phyloP scores from a whole-genome alignment of 2,113 vertebrate species.

The Columba janthina region DNA sequence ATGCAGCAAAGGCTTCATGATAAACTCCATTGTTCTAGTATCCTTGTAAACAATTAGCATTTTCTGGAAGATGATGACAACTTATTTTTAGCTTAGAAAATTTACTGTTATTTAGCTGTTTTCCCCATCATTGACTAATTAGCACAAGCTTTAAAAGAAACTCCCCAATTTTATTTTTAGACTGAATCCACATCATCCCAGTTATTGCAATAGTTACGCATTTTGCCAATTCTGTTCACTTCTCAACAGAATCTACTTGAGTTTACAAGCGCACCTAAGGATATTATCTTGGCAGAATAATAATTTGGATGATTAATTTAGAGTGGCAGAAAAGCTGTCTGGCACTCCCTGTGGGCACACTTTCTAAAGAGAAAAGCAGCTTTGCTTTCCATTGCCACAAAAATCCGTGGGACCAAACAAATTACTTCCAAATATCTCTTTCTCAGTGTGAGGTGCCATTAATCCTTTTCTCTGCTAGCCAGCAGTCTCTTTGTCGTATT shows the following conservation, averaged over 20 bases:
- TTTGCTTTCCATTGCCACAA: constrained; percentile 22
- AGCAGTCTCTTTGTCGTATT: constrained; percentile 5
- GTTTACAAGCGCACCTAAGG: constrained; percentile 32
- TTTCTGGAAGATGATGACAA: background rate
- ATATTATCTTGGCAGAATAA: constrained; percentile 30
- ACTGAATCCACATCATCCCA: background rate
- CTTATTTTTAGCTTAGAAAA: background rate
- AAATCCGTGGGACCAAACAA: constrained; percentile 45
- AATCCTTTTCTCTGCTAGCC: constrained; percentile 31
- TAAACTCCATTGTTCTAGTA: background rate
- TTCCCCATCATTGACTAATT: background rate
- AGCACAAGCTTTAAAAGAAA: background rate
- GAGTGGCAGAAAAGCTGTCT: constrained; percentile 28
- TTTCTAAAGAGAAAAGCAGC: background rate
- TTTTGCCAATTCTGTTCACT: background rate
- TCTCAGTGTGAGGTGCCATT: constrained; percentile 12
- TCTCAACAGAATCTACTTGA: background rate
- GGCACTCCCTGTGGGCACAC: background rate
- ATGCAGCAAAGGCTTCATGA: background rate
- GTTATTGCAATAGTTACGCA: background rate
- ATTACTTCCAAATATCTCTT: constrained; percentile 19
- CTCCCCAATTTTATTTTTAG: background rate
- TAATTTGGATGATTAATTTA: constrained; percentile 11
- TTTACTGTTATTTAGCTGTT: background rate
- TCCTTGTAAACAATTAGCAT: background rate